Conservation (phyloP, 2,797 vertebrate genomes). For the Prionace glauca region DNA sequence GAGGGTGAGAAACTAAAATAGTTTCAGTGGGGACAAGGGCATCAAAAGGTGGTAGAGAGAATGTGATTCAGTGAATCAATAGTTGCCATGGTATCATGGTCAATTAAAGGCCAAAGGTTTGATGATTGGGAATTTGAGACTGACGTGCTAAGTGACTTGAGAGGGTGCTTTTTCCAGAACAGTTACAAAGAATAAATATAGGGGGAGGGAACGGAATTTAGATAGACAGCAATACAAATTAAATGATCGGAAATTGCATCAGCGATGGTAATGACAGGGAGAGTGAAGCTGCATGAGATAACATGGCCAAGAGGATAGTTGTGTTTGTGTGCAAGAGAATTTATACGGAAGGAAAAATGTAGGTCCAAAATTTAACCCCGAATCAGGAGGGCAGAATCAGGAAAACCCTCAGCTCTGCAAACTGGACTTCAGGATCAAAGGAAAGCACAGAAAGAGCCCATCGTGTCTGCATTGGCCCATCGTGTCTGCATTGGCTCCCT, state of each 20-base stretch:
- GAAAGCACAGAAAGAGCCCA: too few relatives aligned
- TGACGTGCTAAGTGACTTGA: background rate
- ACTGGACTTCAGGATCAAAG: too few relatives aligned
- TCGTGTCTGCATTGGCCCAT: too few relatives aligned
- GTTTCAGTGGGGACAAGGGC: too few relatives aligned
- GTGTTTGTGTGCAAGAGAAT: background rate
- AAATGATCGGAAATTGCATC: background rate
- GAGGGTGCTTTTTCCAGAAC: background rate
- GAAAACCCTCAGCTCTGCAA: too few relatives aligned
- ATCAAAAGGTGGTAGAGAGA: too few relatives aligned
- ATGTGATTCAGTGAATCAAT: too few relatives aligned
- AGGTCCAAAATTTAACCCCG: too few relatives aligned
- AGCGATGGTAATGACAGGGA: background rate
- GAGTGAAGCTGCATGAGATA: background rate
- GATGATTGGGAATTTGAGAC: background rate
- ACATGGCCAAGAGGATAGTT: background rate
- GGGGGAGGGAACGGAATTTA: background rate
- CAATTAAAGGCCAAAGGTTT: background rate
- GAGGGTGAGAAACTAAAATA: too few relatives aligned
- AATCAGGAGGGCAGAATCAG: too few relatives aligned
- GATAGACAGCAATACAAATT: background rate
- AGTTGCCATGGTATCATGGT: too few relatives aligned
- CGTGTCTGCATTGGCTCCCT: too few relatives aligned
- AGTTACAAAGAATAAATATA: background rate
- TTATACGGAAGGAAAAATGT: background rate